Evolutionary conservation across 2,797 vertebrate species (phyloP), one percentile per base, ranked within the genome.

Genomic region (Leuciscus waleckii): DNA sequence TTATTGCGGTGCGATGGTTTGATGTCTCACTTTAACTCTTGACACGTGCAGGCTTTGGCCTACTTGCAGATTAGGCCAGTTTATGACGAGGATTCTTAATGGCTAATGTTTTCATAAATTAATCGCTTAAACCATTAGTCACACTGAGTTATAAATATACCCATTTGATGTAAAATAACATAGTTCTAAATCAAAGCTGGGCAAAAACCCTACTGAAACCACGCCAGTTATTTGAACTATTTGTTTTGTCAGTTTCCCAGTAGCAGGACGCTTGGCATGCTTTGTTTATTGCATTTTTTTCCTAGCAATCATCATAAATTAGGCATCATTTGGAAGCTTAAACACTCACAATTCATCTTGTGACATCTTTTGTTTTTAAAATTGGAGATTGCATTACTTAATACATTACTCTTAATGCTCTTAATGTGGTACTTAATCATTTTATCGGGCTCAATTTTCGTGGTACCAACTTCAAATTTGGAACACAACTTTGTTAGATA

Each of bases 101-200:
- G 19, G 68, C 54, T 73, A 32, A 61, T 82, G 69, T 61, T 73
- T 82, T 46, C 19, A 71, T 17, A 73, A 73, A 82, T 82, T 1
- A 61, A 73, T 61, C 54, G 13, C 54, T 82, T 61, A 32, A 61
- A 73, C 68, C 54, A 74, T 74, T 63, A 17, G 41, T 82, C 70
- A 82, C 41, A 21, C 70, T 49, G 26, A 49, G 70, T 32, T 74
- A 82, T 46, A 82, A 82, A 82, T 74, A 49, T 74, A 49, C 54
- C 43, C 21, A 32, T 21, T 43, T 82, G 26, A 73, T 63, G 4
- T 82, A 32, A 73, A 82, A 73, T 23, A 73, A 43, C 16, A 77
- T 8, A 19, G 46, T 71, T 71, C 2, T 43, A 29, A 54, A 54
- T 73, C 26, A 71, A 82, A 71, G 49, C 37, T 16, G 54, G 39